Percentiles rank a stretch among this genome's conserved stretches.
Conservation (phyloP, 1,140 invertebrate genomes). For the Drosophila santomea region DNA sequence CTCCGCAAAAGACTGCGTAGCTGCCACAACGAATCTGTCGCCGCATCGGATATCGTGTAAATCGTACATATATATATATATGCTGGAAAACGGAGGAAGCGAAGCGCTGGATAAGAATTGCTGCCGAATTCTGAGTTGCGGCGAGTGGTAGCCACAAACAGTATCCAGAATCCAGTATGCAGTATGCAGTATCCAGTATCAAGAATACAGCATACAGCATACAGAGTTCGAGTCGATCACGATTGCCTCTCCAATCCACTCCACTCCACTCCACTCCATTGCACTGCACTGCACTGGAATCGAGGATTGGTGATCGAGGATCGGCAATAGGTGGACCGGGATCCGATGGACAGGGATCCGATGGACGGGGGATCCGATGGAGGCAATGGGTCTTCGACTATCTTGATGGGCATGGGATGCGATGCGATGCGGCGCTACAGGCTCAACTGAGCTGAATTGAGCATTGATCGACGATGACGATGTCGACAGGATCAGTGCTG, state of each 20-base stretch:
- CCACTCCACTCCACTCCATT: slow-evolving; percentile 20
- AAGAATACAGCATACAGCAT: neutral
- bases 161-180: slow-evolving; percentile 9
- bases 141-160: slow-evolving; percentile 10
- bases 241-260: slow-evolving; percentile 53
- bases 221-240: slow-evolving; percentile 58
- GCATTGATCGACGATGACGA: slow-evolving; percentile 70
- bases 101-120: slow-evolving; percentile 39
- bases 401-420: slow-evolving; percentile 65
- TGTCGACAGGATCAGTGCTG: slow-evolving; percentile 7
- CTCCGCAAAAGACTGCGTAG: slow-evolving; percentile 47
- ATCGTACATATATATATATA: slow-evolving; percentile 27
- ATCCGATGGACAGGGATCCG: neutral
- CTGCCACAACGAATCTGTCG: slow-evolving; percentile 78
- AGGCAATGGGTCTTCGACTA: slow-evolving; percentile 35
- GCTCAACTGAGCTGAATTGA: slow-evolving; percentile 41
- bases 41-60: slow-evolving; percentile 55
- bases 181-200: slow-evolving; percentile 1
- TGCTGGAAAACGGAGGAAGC: slow-evolving; percentile 11
- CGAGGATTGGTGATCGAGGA: neutral
- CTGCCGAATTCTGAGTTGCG: slow-evolving; percentile 58
- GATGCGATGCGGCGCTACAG: slow-evolving; percentile 70
- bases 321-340: slow-evolving; percentile 2
- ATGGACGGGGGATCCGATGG: slow-evolving; percentile 1
- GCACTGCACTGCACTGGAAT: neutral